phyloP scores from a whole-genome alignment of 2,888 invertebrate species.

The Parelbella ahira region DNA sequence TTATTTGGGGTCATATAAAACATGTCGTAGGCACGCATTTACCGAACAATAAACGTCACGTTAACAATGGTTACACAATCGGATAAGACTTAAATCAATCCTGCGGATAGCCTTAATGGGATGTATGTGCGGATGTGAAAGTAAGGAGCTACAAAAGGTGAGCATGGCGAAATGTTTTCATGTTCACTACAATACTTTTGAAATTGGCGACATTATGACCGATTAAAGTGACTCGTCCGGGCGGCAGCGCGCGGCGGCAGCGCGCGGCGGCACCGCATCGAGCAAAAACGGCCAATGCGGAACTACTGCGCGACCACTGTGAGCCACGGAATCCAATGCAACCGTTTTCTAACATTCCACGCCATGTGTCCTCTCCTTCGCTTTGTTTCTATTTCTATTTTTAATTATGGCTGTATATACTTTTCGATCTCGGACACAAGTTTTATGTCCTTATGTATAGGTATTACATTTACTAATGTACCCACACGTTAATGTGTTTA shows the following conservation, averaged over 20 bases:
- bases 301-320: constrained; percentile 46
- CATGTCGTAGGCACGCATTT: constrained; percentile 21
- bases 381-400: constrained; percentile 13
- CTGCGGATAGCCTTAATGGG: constrained; percentile 36
- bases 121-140: constrained; percentile 39
- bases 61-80: constrained; percentile 31
- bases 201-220: constrained; percentile 20
- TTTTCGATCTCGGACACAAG: constrained; percentile 6
- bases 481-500: constrained; percentile 16
- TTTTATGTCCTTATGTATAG: constrained; percentile 36
- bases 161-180: constrained; percentile 24
- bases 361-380: constrained; percentile 39
- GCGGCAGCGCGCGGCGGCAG: constrained; percentile 21
- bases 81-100: constrained; percentile 36
- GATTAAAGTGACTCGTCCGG: constrained; percentile 22
- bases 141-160: constrained; percentile 26
- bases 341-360: constrained; percentile 56
- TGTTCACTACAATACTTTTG: constrained; percentile 22
- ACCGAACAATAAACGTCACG: constrained; percentile 21
- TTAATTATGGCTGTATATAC: constrained; percentile 4
- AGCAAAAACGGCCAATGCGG: constrained; percentile 62
- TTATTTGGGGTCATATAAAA: constrained; percentile 13
- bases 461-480: constrained; percentile 37
- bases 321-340: constrained; percentile 53
- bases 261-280: constrained; percentile 36